phyloP scores from a whole-genome alignment of 2,888 invertebrate genomes.

The Galeruca laticollis region DNA sequence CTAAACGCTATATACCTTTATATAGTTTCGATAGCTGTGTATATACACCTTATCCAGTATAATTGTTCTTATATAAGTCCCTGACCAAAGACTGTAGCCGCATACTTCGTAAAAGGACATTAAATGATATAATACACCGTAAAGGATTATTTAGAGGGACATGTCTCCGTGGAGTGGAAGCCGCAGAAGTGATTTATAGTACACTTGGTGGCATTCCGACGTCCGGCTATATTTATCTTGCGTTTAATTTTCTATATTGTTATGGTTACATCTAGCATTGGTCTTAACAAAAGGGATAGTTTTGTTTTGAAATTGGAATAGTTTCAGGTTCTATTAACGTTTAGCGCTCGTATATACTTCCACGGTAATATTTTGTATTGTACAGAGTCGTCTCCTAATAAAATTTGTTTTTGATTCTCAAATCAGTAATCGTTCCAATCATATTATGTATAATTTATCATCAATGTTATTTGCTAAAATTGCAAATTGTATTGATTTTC shows the following conservation, averaged over 20 bases:
- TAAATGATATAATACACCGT: slow-evolving; percentile 49
- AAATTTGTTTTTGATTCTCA: too few relatives aligned
- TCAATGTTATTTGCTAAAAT: too few relatives aligned
- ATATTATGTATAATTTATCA: too few relatives aligned
- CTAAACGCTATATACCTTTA: too few relatives aligned
- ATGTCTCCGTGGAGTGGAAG: slow-evolving; percentile 37
- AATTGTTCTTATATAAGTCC: slow-evolving; percentile 46
- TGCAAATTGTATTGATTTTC: too few relatives aligned
- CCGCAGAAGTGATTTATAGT: slow-evolving; percentile 44
- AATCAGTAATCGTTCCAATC: too few relatives aligned
- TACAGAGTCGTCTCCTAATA: too few relatives aligned
- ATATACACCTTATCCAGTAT: slow-evolving; percentile 34
- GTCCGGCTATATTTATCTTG: slow-evolving; percentile 50
- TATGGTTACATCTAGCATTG: slow-evolving; percentile 33
- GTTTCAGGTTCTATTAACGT: slow-evolving; percentile 7
- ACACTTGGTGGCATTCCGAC: slow-evolving; percentile 43
- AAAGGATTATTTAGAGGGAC: slow-evolving; percentile 48
- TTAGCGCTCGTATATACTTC: not conserved
- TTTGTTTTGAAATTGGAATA: slow-evolving; percentile 14
- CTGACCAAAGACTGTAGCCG: slow-evolving; percentile 39
- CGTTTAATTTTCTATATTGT: slow-evolving; percentile 51
- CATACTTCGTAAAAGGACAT: slow-evolving; percentile 25
- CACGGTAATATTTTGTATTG: not conserved
- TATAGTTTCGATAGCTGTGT: slow-evolving; percentile 10
- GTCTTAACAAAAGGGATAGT: not conserved